Conservation (phyloP, 1,140 invertebrate genomes). For the Probaryconus sp. region DNA sequence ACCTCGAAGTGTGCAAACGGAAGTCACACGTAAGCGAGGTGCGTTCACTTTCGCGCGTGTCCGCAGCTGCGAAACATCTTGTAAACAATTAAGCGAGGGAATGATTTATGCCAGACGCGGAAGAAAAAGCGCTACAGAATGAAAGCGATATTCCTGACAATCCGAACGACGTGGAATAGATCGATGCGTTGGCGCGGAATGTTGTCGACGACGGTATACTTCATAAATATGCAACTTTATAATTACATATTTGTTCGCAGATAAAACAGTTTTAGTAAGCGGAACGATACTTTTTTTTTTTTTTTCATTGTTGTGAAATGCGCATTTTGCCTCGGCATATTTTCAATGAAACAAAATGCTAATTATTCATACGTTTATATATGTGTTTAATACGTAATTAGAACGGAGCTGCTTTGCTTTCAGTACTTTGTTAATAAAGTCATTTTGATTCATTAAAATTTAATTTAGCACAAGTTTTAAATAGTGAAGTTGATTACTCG, state of each 20-base stretch:
- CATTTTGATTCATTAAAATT: conserved; percentile 32
- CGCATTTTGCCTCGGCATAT: neutral
- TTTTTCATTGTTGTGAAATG: conserved; percentile 5
- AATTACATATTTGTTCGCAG: conserved; percentile 40
- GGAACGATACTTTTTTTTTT: too few species aligned
- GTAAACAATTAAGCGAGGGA: conserved; percentile 48
- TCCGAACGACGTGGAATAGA: conserved; percentile 3
- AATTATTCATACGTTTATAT: conserved; percentile 21
- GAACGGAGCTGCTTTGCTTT: conserved; percentile 8
- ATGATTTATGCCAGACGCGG: conserved; percentile 5
- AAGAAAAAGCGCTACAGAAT: conserved; percentile 14
- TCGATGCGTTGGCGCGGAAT: conserved; percentile 13
- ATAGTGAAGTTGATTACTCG: neutral
- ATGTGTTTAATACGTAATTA: conserved; percentile 21
- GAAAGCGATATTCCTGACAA: conserved; percentile 11
- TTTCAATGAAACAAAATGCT: conserved; percentile 5
- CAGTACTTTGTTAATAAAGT: conserved; percentile 19
- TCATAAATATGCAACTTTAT: conserved; percentile 38
- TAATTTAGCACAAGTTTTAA: conserved; percentile 19
- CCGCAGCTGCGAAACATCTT: conserved; percentile 49
- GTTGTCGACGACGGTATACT: neutral
- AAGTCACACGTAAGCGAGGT: conserved; percentile 35
- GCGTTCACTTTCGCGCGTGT: conserved; percentile 54
- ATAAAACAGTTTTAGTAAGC: conserved; percentile 21
- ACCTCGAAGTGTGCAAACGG: too few species aligned